These are phyloP conservation scores for Panthera uncia DNA, from an alignment of 2,113 vertebrate genomes.

Conservation along the genomic window DNA sequence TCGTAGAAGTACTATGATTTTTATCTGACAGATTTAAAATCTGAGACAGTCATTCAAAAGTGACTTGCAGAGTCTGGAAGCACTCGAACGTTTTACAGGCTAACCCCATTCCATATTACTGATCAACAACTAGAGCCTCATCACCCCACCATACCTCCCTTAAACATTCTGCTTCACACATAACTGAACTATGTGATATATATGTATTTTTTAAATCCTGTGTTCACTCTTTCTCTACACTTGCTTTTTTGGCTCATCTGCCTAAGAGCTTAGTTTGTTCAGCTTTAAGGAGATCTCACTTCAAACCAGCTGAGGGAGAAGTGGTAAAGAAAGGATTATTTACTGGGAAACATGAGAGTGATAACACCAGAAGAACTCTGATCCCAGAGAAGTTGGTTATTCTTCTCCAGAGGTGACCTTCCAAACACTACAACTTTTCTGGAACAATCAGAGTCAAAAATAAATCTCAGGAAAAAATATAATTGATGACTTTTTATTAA, in stretches of 20 bases:
- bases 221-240: neutral
- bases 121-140: neutral
- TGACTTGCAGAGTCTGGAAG: slow-evolving; percentile 17
- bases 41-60: slow-evolving; percentile 11
- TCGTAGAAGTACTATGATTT: neutral
- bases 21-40: slow-evolving; percentile 25
- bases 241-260: neutral
- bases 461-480: neutral
- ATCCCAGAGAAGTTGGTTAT: neutral
- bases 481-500: neutral
- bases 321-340: neutral
- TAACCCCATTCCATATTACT: neutral
- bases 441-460: neutral
- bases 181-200: neutral
- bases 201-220: neutral
- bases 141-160: neutral
- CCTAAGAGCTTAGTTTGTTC: neutral
- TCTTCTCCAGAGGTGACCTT: neutral
- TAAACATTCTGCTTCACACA: neutral
- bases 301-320: slow-evolving; percentile 3
- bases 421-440: neutral
- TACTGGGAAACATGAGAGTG: neutral
- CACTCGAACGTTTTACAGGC: neutral
- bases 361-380: neutral
- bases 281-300: neutral